These are phyloP conservation scores for Heterotis niloticus DNA, from an alignment of 2,113 vertebrate genomes.

Conservation along the genomic window DNA sequence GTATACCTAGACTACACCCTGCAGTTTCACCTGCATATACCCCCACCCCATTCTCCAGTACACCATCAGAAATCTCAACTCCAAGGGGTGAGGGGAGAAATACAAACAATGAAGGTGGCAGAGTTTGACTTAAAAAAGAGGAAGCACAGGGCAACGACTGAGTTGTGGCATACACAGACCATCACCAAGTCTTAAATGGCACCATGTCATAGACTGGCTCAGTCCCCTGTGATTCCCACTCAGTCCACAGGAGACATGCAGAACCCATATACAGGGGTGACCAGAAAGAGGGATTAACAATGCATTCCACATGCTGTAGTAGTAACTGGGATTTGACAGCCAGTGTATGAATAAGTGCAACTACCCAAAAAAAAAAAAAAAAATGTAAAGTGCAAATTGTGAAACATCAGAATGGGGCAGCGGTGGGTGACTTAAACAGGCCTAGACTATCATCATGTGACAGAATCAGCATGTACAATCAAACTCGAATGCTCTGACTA, in stretches of 20 bases:
- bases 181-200: neutral
- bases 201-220: neutral
- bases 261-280: neutral
- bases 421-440: too few species aligned
- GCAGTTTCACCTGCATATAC: slow-evolving; percentile 25
- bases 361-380: neutral
- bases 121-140: slow-evolving; percentile 23
- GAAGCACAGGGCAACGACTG: neutral
- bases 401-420: neutral
- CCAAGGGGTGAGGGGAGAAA: slow-evolving; percentile 27
- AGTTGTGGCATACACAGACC: neutral
- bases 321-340: neutral
- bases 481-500: too few species aligned
- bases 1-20: slow-evolving; percentile 11
- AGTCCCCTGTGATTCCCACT: neutral
- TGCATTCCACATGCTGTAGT: neutral
- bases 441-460: neutral
- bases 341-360: neutral
- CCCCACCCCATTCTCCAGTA: slow-evolving; percentile 43
- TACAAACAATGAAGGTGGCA: slow-evolving; percentile 27
- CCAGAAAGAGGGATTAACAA: neutral
- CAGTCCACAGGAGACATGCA: neutral
- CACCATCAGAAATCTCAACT: too few species aligned
- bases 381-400: neutral
- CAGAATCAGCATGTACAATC: too few species aligned